Conservation (phyloP, 1,140 invertebrate genomes). For the Calliopsis andreniformis region DNA sequence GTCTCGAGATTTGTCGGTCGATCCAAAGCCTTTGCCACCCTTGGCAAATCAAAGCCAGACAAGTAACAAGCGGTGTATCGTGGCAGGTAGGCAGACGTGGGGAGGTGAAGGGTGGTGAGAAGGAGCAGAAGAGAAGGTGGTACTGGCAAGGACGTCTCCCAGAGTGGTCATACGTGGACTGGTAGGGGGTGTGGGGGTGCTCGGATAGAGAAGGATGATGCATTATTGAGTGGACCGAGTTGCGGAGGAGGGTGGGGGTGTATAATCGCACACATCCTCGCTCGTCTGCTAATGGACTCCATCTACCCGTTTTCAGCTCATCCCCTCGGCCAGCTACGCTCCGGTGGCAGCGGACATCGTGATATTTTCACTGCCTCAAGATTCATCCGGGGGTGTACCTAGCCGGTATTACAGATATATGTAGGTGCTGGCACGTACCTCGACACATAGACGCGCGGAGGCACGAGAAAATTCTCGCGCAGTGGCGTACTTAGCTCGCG, state of each 20-base stretch:
- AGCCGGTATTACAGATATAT: conserved; percentile 62
- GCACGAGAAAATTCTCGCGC: conserved; percentile 54
- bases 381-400: conserved; percentile 63
- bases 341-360: conserved; percentile 63
- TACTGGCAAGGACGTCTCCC: conserved; percentile 59
- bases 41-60: conserved; percentile 77
- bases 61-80: conserved; percentile 72
- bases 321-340: conserved; percentile 54
- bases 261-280: conserved; percentile 77
- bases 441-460: conserved; percentile 39
- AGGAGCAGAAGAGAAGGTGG: conserved; percentile 30
- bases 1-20: conserved; percentile 49
- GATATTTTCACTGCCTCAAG: conserved; percentile 74
- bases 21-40: conserved; percentile 40
- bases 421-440: conserved; percentile 62
- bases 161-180: conserved; percentile 63
- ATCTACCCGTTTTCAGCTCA: conserved; percentile 61
- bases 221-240: conserved; percentile 78
- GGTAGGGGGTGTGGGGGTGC: conserved; percentile 60
- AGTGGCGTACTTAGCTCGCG: conserved; percentile 33
- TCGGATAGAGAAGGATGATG: conserved; percentile 72
- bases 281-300: conserved; percentile 75
- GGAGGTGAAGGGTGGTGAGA: conserved; percentile 26
- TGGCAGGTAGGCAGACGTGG: conserved; percentile 41
- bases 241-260: conserved; percentile 37